Base-by-base conservation (phyloP, 1,140 invertebrate genomes). In the Polypedilum pembai region DNA sequence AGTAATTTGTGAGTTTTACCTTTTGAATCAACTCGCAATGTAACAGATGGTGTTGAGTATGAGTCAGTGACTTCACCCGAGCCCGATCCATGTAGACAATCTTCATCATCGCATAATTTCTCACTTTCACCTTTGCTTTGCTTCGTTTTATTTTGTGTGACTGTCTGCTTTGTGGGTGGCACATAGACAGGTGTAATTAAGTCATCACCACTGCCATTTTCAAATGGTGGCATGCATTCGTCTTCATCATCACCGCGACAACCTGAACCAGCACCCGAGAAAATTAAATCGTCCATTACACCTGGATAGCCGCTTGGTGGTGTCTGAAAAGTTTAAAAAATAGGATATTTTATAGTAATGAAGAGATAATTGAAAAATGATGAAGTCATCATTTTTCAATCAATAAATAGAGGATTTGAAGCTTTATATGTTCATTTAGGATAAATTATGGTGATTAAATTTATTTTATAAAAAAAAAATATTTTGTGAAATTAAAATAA, bases 121-220 rank as follows among this genome's bases (percentile, higher is more conserved):
- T 86, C 82, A 0, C 78, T 80, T 66, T 77, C 78, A 75, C 80
- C 78, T 72, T 76, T 78, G 75, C 79, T 80, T n/a, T 74, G 75
- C 45, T 75, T 77, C 40, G 74, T 75, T 69, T 85, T 88, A 69
- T 84, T 85, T 75, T 81, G 79, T 10, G 84, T 85, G 15, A 87
- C 87, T 18, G 91, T 89, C 75, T 89, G 86, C 76, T 87, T 87
- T 21, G 93, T 94, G 4, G 92, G 89, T 18, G 93, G 91, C 12
- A 94, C 90, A 82, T 95, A 95, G 0, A 95, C 93, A 0, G 94
- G 94, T 0, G 94, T 96, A 74, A 96, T 95, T 15, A 96, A 85
- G 80, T 96, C 93, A 80, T 95, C 93, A 78, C 92, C 92, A 74
- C 91, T 90, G 45, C 90, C 91, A 15, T 89, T 87, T 77, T 94